A percentile compares a stretch with the other conserved stretches of the same genome.
phyloP scores from a whole-genome alignment of 2,888 invertebrate genomes.

The Ichneumoninae sp. region DNA sequence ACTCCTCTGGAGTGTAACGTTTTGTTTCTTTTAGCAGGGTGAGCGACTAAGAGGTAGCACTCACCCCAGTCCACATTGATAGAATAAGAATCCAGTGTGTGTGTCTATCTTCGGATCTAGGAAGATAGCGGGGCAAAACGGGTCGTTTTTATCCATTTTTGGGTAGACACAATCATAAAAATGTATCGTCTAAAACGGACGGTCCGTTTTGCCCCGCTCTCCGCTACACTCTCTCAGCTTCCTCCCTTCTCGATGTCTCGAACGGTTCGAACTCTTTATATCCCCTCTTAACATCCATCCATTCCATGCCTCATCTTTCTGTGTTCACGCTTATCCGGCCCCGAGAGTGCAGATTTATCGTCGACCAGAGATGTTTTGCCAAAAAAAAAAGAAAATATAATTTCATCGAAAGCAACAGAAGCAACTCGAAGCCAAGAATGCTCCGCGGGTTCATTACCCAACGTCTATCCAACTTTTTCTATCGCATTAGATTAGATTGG shows the following conservation, averaged over 20 bases:
- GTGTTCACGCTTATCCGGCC: conserved; percentile 39
- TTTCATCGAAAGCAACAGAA: conserved; percentile 51
- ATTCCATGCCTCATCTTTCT: conserved; percentile 10
- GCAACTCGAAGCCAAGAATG: conserved; percentile 63
- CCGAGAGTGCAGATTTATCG: conserved; percentile 51
- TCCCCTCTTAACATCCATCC: conserved; percentile 22
- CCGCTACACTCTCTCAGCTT: conserved; percentile 31
- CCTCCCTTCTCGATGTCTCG: conserved; percentile 24
- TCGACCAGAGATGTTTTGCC: conserved; percentile 26
- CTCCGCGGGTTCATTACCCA: conserved; percentile 1
- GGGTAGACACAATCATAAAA: conserved; percentile 16
- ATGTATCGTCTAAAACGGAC: too few species aligned
- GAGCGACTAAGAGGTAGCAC: conserved; percentile 15
- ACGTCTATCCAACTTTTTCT: too few species aligned
- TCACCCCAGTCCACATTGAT: conserved; percentile 7
- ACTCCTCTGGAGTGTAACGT: conserved; percentile 76
- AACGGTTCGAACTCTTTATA: conserved; percentile 5
- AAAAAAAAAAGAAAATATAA: conserved; percentile 17
- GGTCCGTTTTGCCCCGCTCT: too few species aligned
- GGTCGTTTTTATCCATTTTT: neutral
- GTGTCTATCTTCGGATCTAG: conserved; percentile 54
- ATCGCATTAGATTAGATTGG: too few species aligned
- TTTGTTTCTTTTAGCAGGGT: conserved; percentile 42
- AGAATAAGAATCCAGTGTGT: conserved; percentile 39
- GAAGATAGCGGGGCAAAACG: neutral